Conservation (phyloP, 1,140 invertebrate species). For the Hesperophylax magnus region DNA sequence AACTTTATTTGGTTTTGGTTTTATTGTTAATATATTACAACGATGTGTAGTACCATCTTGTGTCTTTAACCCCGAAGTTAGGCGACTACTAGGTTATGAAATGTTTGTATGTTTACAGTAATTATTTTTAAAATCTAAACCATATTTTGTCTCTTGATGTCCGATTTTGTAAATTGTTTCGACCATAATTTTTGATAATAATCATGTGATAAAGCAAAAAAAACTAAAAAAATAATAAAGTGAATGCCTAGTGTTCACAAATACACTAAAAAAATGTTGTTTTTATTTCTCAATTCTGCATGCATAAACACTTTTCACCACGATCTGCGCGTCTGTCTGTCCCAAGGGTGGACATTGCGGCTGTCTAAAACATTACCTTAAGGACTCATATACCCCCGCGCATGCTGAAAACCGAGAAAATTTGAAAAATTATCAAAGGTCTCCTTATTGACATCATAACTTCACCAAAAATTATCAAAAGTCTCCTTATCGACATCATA, state of each 20-base stretch:
- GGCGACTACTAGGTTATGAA: conserved; percentile 12
- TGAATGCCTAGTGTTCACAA: conserved; percentile 27
- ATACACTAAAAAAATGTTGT: conserved; percentile 2
- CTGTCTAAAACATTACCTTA: neutral
- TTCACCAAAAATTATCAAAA: no score
- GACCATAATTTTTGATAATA: conserved; percentile 22
- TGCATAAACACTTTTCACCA: neutral
- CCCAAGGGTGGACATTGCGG: neutral
- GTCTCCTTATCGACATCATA: no score
- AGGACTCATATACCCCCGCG: no score
- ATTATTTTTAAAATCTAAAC: neutral
- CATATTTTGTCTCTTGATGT: conserved; percentile 13
- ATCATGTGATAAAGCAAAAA: conserved; percentile 30
- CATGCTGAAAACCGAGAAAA: no score
- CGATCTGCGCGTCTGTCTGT: no score
- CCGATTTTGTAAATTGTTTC: conserved; percentile 34
- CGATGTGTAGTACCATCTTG: neutral
- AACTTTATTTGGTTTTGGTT: neutral
- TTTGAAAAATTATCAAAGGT: no score
- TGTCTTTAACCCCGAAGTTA: neutral
- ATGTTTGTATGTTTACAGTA: conserved; percentile 22
- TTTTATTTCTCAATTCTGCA: neutral
- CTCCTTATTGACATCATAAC: no score
- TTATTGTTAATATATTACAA: neutral
- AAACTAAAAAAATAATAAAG: conserved; percentile 24